phyloP scores from a whole-genome alignment of 2,888 invertebrate genomes.

The Molorchus minor region DNA sequence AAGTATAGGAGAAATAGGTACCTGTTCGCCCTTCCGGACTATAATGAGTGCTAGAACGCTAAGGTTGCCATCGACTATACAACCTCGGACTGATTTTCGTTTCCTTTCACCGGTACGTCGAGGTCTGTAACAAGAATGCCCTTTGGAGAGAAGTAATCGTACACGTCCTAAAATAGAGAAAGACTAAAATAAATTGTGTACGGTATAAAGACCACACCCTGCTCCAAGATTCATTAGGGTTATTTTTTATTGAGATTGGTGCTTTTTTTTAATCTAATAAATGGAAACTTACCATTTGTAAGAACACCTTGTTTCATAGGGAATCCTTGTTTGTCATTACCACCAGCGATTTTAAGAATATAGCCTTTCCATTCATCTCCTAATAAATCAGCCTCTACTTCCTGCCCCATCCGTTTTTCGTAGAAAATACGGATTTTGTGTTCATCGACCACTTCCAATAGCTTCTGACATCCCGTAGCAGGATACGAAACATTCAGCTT shows the following conservation, averaged over 20 bases:
- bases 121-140: conserved; percentile 95
- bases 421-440: conserved; percentile 97
- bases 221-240: no score
- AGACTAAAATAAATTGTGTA: no score
- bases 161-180: conserved; percentile 72
- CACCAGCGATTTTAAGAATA: conserved; percentile 92
- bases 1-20: not conserved
- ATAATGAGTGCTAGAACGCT: conserved; percentile 93
- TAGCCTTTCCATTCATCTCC: conserved; percentile 99
- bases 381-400: conserved; percentile 92
- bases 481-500: conserved; percentile 99
- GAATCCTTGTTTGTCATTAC: conserved; percentile 99
- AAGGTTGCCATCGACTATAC: conserved; percentile 96
- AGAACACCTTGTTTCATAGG: conserved; percentile 99
- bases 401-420: conserved; percentile 98
- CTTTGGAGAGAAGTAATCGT: conserved; percentile 91
- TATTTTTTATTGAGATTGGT: no score
- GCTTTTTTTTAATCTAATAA: no score
- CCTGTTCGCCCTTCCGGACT: conserved; percentile 88
- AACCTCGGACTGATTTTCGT: conserved; percentile 97
- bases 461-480: conserved; percentile 98
- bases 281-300: conserved; percentile 74
- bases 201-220: no score
- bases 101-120: conserved; percentile 95
- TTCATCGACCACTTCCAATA: conserved; percentile 97